phyloP scores from a whole-genome alignment of 2,888 invertebrate species.

The Dermolepida albohirtum region DNA sequence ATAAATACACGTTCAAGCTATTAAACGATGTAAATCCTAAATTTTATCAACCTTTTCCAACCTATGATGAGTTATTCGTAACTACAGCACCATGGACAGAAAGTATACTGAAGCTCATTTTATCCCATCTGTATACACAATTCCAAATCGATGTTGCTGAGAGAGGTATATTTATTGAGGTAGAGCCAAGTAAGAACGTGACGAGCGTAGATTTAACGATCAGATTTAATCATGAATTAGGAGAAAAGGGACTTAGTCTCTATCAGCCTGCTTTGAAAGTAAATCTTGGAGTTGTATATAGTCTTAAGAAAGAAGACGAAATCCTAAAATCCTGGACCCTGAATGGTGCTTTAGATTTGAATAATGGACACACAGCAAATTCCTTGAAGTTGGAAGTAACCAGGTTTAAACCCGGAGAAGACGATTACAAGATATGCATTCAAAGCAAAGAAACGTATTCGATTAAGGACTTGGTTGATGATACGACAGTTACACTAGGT shows the following conservation, averaged over 20 bases:
- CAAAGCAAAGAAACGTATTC: conserved; percentile 58
- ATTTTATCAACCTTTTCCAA: conserved; percentile 13
- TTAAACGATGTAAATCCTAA: conserved; percentile 34
- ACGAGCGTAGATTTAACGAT: conserved; percentile 57
- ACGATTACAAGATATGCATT: conserved; percentile 61
- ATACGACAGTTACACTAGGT: conserved; percentile 57
- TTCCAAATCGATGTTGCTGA: conserved; percentile 51
- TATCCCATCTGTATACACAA: neutral
- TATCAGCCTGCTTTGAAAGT: conserved; percentile 51
- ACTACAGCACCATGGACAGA: conserved; percentile 5
- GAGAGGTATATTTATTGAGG: conserved; percentile 55
- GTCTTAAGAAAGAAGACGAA: conserved; percentile 57
- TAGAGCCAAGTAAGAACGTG: conserved; percentile 52
- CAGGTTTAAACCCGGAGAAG: conserved; percentile 56
- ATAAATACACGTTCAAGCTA: conserved; percentile 11
- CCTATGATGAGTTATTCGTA: conserved; percentile 9
- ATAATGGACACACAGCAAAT: conserved; percentile 56
- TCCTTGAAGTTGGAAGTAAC: conserved; percentile 56
- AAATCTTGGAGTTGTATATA: conserved; percentile 55
- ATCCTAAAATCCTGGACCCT: conserved; percentile 59
- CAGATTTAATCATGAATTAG: conserved; percentile 52
- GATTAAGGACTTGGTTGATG: conserved; percentile 55
- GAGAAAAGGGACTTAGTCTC: conserved; percentile 43
- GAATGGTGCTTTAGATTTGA: conserved; percentile 54
- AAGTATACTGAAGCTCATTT: neutral